A percentile compares a stretch with the other conserved stretches of the same genome.
phyloP scores from a whole-genome alignment of 2,797 vertebrate species.

The Pelochelys cantorii region DNA sequence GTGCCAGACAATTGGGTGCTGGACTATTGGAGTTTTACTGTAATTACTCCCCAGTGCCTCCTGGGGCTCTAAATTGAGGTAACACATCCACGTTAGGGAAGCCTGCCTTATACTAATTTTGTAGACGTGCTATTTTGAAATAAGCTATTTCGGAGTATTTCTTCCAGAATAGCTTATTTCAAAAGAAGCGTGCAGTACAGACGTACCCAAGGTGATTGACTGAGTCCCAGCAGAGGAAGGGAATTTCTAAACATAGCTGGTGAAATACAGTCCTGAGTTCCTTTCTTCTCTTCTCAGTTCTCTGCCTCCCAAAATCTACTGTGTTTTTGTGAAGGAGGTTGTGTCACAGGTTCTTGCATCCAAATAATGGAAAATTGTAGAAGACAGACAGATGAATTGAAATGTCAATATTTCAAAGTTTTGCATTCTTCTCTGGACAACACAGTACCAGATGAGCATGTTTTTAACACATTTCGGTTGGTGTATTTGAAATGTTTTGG shows the following conservation, averaged over 20 bases:
- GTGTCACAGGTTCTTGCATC: background rate
- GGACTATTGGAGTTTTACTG: no score
- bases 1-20: no score
- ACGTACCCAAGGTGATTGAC: background rate
- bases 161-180: no score
- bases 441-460: background rate
- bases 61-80: no score
- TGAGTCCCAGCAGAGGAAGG: background rate
- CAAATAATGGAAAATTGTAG: background rate
- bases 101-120: no score
- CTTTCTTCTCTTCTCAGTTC: background rate
- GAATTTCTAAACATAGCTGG: background rate
- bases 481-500: background rate
- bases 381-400: background rate
- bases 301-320: background rate
- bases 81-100: no score
- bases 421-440: background rate
- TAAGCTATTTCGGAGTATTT: no score
- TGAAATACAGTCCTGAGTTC: background rate
- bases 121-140: no score
- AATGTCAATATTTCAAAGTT: background rate
- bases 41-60: no score
- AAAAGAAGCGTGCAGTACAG: no score
- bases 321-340: background rate
- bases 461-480: accelerated